Percentiles rank a stretch among this genome's conserved stretches.
Conservation (phyloP, 2,888 invertebrate genomes). For the Tanypteryx hageni region DNA sequence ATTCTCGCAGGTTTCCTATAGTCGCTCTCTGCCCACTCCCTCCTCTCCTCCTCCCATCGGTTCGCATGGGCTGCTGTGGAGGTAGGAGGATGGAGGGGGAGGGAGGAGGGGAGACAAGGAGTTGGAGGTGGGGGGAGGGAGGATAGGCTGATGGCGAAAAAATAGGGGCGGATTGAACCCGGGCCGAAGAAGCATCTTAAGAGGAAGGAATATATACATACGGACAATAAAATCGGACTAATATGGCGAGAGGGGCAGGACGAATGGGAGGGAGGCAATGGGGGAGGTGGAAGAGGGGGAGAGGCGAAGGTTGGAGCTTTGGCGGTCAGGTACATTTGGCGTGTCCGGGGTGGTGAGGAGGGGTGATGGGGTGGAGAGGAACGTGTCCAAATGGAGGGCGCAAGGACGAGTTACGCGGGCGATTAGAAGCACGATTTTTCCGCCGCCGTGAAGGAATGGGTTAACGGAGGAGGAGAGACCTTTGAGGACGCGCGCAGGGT, state of each 20-base stretch:
- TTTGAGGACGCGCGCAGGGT: no score
- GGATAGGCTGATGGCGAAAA: neutral
- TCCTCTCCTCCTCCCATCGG: neutral
- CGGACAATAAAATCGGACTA: slow-evolving; percentile 30
- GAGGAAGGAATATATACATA: neutral
- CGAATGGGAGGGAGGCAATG: no score
- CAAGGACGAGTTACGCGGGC: no score
- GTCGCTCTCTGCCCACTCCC: neutral
- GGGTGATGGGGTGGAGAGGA: neutral
- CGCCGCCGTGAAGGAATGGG: no score
- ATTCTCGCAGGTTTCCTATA: slow-evolving; percentile 25
- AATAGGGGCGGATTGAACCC: neutral
- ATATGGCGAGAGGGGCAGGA: neutral
- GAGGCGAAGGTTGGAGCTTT: no score
- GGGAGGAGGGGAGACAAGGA: neutral
- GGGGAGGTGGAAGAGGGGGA: neutral
- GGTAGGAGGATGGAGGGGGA: neutral
- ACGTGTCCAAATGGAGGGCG: neutral
- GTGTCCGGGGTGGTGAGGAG: neutral
- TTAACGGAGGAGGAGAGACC: no score
- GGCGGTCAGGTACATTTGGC: neutral
- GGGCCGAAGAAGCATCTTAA: neutral
- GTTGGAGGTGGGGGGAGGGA: neutral
- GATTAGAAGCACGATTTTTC: no score
- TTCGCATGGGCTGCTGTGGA: neutral